phyloP scores from a whole-genome alignment of 2,797 vertebrate genomes.

The Micrastur ruficollis region DNA sequence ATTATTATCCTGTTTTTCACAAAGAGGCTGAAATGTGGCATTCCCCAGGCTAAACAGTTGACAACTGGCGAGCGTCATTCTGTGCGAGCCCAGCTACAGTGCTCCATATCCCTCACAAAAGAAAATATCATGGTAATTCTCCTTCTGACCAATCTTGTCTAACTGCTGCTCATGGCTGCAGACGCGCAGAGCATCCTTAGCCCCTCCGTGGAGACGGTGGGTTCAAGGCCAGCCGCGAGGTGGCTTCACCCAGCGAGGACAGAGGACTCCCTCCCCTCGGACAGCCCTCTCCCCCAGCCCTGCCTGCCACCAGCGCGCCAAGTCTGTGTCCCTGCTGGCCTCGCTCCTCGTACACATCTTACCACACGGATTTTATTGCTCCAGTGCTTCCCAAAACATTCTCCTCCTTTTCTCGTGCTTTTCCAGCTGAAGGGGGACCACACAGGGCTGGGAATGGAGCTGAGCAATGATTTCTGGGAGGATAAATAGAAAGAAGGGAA shows the following conservation, averaged over 20 bases:
- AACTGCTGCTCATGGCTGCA: not conserved
- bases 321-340: not conserved
- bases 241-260: fast-evolving
- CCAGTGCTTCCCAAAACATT: not conserved
- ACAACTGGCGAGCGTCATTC: not conserved
- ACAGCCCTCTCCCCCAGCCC: not conserved
- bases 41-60: not conserved
- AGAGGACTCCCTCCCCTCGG: fast-evolving
- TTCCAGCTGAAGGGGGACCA: constrained; percentile 37
- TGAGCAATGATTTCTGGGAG: constrained; percentile 6
- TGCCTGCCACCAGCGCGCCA: not conserved
- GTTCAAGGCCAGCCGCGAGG: not conserved
- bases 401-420: not conserved
- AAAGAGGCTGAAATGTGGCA: not conserved
- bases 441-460: constrained; percentile 21
- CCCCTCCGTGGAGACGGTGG: not conserved
- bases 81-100: not conserved
- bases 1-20: constrained; percentile 26
- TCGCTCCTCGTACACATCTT: not conserved
- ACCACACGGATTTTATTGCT: not conserved
- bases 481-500: constrained; percentile 45
- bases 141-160: not conserved
- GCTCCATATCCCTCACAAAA: not conserved
- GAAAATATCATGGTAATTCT: not conserved
- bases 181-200: not conserved